These are phyloP conservation scores for Muscicapa striata DNA, from an alignment of 2,797 vertebrate species.

Conservation along the genomic window DNA sequence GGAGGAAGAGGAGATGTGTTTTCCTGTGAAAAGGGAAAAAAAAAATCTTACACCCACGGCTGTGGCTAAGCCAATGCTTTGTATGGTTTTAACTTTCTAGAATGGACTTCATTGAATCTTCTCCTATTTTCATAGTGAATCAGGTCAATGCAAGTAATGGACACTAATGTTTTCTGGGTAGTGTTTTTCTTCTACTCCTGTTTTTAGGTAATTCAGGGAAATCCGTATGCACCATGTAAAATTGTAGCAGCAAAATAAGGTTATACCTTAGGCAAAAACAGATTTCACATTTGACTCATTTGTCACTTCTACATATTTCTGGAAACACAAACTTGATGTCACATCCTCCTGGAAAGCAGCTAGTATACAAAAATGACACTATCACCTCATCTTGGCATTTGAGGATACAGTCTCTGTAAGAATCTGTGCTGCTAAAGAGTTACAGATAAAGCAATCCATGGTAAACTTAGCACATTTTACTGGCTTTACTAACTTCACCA, in stretches of 20 bases:
- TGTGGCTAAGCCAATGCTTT: slow-evolving; percentile 65
- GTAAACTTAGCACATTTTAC: not conserved
- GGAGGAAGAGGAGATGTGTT: slow-evolving; percentile 75
- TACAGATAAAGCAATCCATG: not conserved
- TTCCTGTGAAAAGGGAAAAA: slow-evolving; percentile 74
- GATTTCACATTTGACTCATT: slow-evolving; percentile 2
- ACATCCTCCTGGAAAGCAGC: slow-evolving; percentile 19
- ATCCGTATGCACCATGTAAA: slow-evolving; percentile 73
- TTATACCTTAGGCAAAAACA: not conserved
- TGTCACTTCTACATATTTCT: not conserved
- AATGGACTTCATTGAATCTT: slow-evolving; percentile 67
- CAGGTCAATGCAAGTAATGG: slow-evolving; percentile 57
- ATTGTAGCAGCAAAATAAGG: not conserved
- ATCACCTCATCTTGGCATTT: not conserved
- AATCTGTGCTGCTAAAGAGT: not conserved
- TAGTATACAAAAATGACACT: not conserved
- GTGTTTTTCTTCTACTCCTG: slow-evolving; percentile 52
- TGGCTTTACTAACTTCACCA: not conserved
- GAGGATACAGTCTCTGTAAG: not conserved
- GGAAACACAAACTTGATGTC: slow-evolving; percentile 33
- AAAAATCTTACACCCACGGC: slow-evolving; percentile 70
- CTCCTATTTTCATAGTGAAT: slow-evolving; percentile 77
- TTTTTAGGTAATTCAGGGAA: slow-evolving; percentile 44
- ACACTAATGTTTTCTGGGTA: slow-evolving; percentile 44
- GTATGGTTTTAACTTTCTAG: slow-evolving; percentile 72